Evolutionary conservation across 2,797 vertebrate genomes (phyloP).

Genomic region (Neosilurus hyrtlii): DNA sequence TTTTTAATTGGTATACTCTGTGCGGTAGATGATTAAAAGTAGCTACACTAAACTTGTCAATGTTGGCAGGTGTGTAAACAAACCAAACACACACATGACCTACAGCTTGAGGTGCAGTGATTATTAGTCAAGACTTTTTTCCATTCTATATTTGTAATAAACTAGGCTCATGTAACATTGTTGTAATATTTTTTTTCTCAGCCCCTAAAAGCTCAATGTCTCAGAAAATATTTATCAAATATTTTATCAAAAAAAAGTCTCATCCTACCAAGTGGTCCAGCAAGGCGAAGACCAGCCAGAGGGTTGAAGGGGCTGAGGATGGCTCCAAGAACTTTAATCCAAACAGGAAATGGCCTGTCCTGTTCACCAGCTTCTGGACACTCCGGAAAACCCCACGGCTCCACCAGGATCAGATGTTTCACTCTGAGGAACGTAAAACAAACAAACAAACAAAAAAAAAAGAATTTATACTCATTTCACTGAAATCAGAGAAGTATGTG

Average conservation of each 20-base stretch:
- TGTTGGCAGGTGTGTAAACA: background rate
- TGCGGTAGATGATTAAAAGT: background rate
- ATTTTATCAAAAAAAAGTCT: background rate
- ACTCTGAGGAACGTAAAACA: slow-evolving; percentile 71
- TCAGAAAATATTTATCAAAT: too few relatives aligned
- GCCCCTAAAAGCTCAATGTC: too few relatives aligned
- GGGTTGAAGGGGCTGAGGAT: slow-evolving; percentile 91
- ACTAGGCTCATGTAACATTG: background rate
- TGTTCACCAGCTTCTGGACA: slow-evolving; percentile 77
- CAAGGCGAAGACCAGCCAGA: slow-evolving; percentile 87
- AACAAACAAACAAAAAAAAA: background rate
- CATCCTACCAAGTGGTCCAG: slow-evolving; percentile 88
- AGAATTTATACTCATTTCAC: background rate
- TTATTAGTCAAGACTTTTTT: background rate
- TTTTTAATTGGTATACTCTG: background rate
- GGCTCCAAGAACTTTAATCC: slow-evolving; percentile 92
- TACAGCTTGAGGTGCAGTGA: background rate
- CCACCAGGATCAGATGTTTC: slow-evolving; percentile 89
- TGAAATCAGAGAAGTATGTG: background rate
- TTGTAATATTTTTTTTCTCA: background rate
- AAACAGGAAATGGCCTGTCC: slow-evolving; percentile 85
- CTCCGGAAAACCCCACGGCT: slow-evolving; percentile 95
- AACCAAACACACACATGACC: background rate
- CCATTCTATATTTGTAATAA: too few relatives aligned
- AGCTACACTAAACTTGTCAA: background rate